These are phyloP conservation scores for Rhineura floridana DNA, from an alignment of 2,113 vertebrate species.

Conservation along the genomic window DNA sequence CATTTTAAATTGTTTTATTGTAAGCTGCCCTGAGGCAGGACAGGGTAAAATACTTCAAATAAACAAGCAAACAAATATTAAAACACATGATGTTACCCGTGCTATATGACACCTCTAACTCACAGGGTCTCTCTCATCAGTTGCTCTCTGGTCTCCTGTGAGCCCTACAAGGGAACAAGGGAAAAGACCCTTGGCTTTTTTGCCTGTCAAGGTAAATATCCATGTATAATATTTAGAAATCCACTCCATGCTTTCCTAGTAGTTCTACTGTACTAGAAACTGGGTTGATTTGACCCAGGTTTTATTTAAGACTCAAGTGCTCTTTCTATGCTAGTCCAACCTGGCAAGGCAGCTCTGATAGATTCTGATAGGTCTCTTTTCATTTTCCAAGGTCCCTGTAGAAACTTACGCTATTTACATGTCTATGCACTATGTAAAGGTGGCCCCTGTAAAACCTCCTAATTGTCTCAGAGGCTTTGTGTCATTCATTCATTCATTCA, in stretches of 20 bases:
- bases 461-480: rapidly evolving
- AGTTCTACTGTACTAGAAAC: too few relatives aligned
- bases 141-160: not conserved
- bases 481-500: too few relatives aligned
- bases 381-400: not conserved
- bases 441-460: not conserved
- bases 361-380: not conserved
- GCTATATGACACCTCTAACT: not conserved
- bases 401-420: not conserved
- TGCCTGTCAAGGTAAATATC: too few relatives aligned
- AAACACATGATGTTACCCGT: not conserved
- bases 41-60: too few relatives aligned
- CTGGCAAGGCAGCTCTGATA: not conserved
- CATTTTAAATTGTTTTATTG: not conserved
- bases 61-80: not conserved
- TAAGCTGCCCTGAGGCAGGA: too few relatives aligned
- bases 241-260: too few relatives aligned
- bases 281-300: not conserved
- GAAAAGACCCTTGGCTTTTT: not conserved
- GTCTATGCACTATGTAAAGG: not conserved
- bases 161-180: not conserved
- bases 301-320: not conserved
- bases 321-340: not conserved
- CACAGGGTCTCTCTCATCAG: not conserved
- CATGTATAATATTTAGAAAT: too few relatives aligned